A percentile compares a stretch with the other conserved stretches of the same genome.
Evolutionary conservation across 2,797 vertebrate genomes (phyloP).

Genomic region (Enteromius thamalakanensis): DNA sequence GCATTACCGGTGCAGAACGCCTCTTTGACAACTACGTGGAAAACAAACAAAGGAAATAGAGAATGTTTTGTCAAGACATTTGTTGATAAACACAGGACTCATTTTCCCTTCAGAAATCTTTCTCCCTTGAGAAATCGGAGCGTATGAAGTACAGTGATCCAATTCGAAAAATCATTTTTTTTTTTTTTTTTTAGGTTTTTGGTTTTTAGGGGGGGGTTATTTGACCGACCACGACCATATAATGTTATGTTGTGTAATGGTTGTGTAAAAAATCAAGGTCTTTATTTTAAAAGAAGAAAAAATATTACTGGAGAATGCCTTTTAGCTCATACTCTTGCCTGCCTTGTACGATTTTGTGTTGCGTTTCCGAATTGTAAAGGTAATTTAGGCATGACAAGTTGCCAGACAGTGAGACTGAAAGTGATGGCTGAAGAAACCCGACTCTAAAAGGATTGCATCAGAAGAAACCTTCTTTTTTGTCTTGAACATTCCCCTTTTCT

Average conservation of each 20-base stretch:
- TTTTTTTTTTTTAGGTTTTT: neutral
- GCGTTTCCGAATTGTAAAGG: slow-evolving; percentile 77
- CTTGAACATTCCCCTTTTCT: slow-evolving; percentile 82
- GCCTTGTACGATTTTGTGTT: slow-evolving; percentile 79
- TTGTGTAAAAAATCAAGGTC: slow-evolving; percentile 70
- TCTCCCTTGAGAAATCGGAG: slow-evolving; percentile 39
- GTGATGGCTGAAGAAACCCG: slow-evolving; percentile 61
- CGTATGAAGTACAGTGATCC: slow-evolving; percentile 42
- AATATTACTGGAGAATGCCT: slow-evolving; percentile 74
- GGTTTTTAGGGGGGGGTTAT: neutral
- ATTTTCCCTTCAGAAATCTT: slow-evolving; percentile 28
- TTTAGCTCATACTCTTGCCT: slow-evolving; percentile 79
- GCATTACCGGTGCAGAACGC: slow-evolving; percentile 60
- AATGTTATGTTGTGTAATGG: slow-evolving; percentile 61
- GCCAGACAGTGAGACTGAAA: slow-evolving; percentile 66
- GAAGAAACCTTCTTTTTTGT: slow-evolving; percentile 65
- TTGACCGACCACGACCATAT: slow-evolving; percentile 53
- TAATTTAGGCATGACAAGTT: slow-evolving; percentile 77
- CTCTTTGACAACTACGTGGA: slow-evolving; percentile 35
- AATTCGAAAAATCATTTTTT: slow-evolving; percentile 1
- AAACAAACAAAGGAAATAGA: slow-evolving; percentile 30
- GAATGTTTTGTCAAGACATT: slow-evolving; percentile 31
- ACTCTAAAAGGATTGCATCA: slow-evolving; percentile 57
- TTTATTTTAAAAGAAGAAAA: slow-evolving; percentile 66
- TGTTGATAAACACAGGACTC: slow-evolving; percentile 42